phyloP scores from a whole-genome alignment of 2,113 vertebrate species.

The Polypterus senegalus region DNA sequence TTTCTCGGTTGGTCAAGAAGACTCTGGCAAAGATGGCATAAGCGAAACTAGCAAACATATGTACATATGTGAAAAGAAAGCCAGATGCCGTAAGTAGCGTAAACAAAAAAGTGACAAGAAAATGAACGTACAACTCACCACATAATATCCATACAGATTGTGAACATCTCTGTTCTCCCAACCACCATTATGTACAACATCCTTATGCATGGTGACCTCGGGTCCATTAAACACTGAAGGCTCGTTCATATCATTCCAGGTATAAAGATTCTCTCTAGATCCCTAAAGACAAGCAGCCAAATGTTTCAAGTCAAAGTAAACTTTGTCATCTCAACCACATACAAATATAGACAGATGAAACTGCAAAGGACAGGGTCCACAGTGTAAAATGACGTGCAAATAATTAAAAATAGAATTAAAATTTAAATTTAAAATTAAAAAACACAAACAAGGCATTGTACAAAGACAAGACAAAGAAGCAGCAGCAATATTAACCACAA shows the following conservation, averaged over 20 bases:
- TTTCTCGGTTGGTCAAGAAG: too few relatives aligned
- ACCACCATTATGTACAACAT: slow-evolving; percentile 52
- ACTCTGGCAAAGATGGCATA: too few relatives aligned
- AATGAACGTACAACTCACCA: slow-evolving; percentile 50
- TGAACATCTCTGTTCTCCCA: slow-evolving; percentile 83
- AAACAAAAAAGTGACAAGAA: neutral
- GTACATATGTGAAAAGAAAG: too few relatives aligned
- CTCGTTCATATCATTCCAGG: slow-evolving; percentile 91
- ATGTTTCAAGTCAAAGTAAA: neutral
- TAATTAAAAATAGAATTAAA: neutral
- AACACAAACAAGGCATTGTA: too few relatives aligned
- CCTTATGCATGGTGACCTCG: slow-evolving; percentile 87
- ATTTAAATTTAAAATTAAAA: too few relatives aligned
- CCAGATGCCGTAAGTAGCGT: too few relatives aligned
- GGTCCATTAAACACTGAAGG: slow-evolving; percentile 83
- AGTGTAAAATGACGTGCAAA: neutral
- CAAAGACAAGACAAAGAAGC: too few relatives aligned
- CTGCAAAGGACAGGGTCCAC: neutral
- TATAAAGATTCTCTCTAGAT: slow-evolving; percentile 63
- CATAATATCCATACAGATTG: slow-evolving; percentile 78
- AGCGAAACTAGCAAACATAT: too few relatives aligned
- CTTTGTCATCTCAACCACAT: too few relatives aligned
- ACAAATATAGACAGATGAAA: neutral
- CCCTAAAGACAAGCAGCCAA: slow-evolving; percentile 40
- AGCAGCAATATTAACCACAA: too few relatives aligned